A percentile compares a stretch with the other conserved stretches of the same genome.
Evolutionary conservation across 2,113 vertebrate species (phyloP).

Genomic region (Gopherus flavomarginatus): DNA sequence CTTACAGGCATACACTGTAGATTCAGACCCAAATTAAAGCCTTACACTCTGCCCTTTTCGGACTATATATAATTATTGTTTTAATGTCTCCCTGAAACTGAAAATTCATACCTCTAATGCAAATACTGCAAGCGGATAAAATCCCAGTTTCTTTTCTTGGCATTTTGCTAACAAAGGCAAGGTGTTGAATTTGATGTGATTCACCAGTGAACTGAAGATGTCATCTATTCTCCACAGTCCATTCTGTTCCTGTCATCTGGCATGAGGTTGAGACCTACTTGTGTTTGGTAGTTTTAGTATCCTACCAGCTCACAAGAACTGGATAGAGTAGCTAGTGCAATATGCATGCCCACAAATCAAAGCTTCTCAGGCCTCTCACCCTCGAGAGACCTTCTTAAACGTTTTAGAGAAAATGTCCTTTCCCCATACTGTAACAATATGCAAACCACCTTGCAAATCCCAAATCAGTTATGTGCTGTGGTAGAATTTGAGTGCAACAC

Average conservation of each 20-base stretch:
- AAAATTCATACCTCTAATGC: background rate
- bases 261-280: accelerated
- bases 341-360: background rate
- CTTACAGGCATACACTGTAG: background rate
- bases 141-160: background rate
- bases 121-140: background rate
- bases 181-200: background rate
- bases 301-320: background rate
- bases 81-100: background rate
- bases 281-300: accelerated
- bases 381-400: background rate
- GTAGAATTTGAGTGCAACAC: background rate
- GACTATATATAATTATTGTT: background rate
- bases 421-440: background rate
- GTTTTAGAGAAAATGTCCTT: background rate
- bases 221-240: background rate
- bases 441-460: background rate
- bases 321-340: accelerated
- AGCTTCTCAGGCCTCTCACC: background rate
- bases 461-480: background rate
- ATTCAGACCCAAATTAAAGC: background rate
- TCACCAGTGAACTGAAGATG: background rate
- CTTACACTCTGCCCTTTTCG: background rate
- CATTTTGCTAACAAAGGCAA: background rate
- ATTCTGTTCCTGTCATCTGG: accelerated